Base-by-base conservation (phyloP, 2,113 vertebrate genomes). In the Rattus rattus region DNA sequence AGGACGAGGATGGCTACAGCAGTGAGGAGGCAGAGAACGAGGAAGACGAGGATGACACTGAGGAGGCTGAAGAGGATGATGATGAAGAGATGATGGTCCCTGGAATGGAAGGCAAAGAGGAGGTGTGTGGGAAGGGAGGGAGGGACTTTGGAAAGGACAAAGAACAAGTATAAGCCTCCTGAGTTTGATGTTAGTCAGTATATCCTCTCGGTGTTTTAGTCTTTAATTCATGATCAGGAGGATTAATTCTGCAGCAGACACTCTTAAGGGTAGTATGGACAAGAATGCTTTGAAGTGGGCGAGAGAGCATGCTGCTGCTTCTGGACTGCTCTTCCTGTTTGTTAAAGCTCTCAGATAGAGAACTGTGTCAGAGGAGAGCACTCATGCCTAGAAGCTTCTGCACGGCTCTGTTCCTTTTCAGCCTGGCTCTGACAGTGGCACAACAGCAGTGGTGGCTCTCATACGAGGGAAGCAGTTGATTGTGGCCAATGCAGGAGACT, bases 61-160 rank as follows among this genome's bases (percentile, higher is more conserved):
- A 99, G 92, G 98, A 99, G 96, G 99, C 99, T 8, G 99, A 99
- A 95, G 99, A 99, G 75, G 99, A 99, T 7, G 99, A 99, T 4
- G 99, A 90, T 36, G 91, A 99, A 30, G 99, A 99, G 77, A 99
- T 99, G 99, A 99, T 99, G 98, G 98, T 99, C 93, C 99, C 99
- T 72, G 99, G 99, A 96, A 99, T 99, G 99, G 99, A 99, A 77
- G 99, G 99, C 88, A 99, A 99, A 98, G 99, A 99, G 97, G 99
- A 99, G 99, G 99, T 99, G 24, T 95, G 97, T 96, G 93, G 39
- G 75, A 90, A 17, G 59, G 59, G 63, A 49, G 90, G 5, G 19
- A 30, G 2, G 70, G 65, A 88, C 17, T 96, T 52, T 93, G n/a
- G 43, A 88, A 88, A 76, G 84, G 39, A 47, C 24, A 80, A 65